These are phyloP conservation scores for Cheilosia vernalis DNA, from an alignment of 2,888 invertebrate genomes.

Conservation along the genomic window DNA sequence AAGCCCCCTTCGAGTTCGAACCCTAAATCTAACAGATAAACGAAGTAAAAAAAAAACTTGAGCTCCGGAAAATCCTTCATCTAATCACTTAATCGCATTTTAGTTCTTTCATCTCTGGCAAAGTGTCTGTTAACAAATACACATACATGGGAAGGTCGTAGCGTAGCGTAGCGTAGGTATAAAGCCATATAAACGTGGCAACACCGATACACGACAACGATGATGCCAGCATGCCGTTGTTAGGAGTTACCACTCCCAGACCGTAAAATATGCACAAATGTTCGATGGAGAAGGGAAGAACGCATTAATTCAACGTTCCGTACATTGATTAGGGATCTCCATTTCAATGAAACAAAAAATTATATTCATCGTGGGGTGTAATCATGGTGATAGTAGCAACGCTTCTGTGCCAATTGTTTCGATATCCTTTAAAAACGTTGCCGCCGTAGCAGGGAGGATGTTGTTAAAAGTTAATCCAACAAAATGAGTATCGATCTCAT, in stretches of 20 bases:
- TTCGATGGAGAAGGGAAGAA: slow-evolving; percentile 35
- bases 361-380: slow-evolving; percentile 45
- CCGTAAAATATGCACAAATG: slow-evolving; percentile 67
- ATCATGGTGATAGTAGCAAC: slow-evolving; percentile 56
- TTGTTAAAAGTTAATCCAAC: slow-evolving; percentile 19
- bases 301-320: slow-evolving; percentile 70
- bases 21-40: slow-evolving; percentile 34
- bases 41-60: slow-evolving; percentile 62
- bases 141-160: slow-evolving; percentile 10
- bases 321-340: slow-evolving; percentile 65
- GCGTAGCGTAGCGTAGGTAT: no score
- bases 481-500: slow-evolving; percentile 2
- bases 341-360: slow-evolving; percentile 21
- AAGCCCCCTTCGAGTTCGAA: slow-evolving; percentile 32
- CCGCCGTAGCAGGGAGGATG: background rate
- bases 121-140: slow-evolving; percentile 66
- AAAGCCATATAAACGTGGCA: slow-evolving; percentile 48
- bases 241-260: slow-evolving; percentile 50
- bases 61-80: slow-evolving; percentile 72
- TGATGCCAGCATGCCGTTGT: slow-evolving; percentile 39
- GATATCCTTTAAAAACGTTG: slow-evolving; percentile 18
- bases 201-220: slow-evolving; percentile 17
- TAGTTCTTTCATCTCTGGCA: slow-evolving; percentile 76
- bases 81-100: slow-evolving; percentile 78
- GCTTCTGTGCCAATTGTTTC: slow-evolving; percentile 48